A percentile compares a stretch with the other conserved stretches of the same genome.
Evolutionary conservation across 2,113 vertebrate species (phyloP).

Genomic region (Psilopsiagon aymara): DNA sequence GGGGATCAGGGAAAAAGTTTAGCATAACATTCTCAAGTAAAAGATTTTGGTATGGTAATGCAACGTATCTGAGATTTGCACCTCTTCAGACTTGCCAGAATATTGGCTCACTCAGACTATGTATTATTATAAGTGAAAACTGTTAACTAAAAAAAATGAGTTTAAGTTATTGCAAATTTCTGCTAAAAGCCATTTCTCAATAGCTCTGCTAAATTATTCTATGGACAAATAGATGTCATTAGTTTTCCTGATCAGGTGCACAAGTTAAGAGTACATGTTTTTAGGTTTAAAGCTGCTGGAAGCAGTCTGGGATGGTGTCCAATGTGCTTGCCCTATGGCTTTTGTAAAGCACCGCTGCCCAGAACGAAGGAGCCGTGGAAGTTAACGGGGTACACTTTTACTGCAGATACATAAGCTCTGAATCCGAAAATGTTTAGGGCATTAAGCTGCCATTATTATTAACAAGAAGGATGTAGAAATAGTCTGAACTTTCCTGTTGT

Average conservation of each 20-base stretch:
- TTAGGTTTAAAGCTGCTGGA: not conserved
- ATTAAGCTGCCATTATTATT: not conserved
- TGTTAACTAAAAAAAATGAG: not conserved
- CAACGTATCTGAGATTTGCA: not conserved
- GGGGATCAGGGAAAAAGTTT: not conserved
- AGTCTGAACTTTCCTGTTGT: not conserved
- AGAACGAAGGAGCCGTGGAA: not conserved
- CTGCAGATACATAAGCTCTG: not conserved
- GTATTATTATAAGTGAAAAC: not conserved
- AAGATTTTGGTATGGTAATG: conserved; percentile 9
- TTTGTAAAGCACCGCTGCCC: not conserved
- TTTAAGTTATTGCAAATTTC: not conserved
- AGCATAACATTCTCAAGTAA: not conserved
- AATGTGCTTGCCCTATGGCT: not conserved
- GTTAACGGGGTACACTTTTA: not conserved
- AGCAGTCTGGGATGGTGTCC: not conserved
- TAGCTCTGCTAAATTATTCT: not conserved
- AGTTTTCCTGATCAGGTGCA: not conserved
- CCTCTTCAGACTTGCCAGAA: not conserved
- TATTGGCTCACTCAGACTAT: conserved; percentile 4
- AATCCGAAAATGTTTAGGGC: not conserved
- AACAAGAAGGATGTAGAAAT: not conserved
- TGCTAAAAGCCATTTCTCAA: not conserved
- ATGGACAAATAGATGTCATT: not conserved
- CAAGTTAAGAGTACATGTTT: not conserved